Evolutionary conservation across 2,797 vertebrate species (phyloP).

Genomic region (Myioborus miniatus): DNA sequence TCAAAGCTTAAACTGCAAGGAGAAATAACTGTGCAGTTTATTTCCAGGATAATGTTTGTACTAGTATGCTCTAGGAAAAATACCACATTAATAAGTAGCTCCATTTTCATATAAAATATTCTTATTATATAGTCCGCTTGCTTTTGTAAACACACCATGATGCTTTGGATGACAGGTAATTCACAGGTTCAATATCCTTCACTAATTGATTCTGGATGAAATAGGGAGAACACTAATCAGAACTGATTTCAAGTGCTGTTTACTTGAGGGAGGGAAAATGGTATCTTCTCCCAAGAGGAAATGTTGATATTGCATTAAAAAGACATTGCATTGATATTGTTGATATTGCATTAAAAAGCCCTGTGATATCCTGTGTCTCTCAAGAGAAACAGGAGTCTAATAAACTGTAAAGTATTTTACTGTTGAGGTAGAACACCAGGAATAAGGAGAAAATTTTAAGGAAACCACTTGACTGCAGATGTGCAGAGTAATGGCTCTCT

Average conservation of each 20-base stretch:
- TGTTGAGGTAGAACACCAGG: constrained; percentile 30
- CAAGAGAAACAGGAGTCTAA: constrained; percentile 36
- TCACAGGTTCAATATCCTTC: constrained; percentile 71
- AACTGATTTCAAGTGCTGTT: constrained; percentile 72
- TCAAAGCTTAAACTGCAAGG: background rate
- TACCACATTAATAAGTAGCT: constrained; percentile 32
- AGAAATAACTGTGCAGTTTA: background rate
- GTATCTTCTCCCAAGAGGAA: constrained; percentile 29
- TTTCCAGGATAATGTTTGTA: constrained; percentile 19
- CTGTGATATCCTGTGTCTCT: constrained; percentile 24
- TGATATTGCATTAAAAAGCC: constrained; percentile 55
- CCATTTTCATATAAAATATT: constrained; percentile 44
- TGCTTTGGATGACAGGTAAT: constrained; percentile 66
- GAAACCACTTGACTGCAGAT: constrained; percentile 5
- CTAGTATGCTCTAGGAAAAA: background rate
- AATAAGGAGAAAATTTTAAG: constrained; percentile 41
- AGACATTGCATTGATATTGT: background rate
- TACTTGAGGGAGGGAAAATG: constrained; percentile 62
- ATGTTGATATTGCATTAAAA: constrained; percentile 51
- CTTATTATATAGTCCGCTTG: constrained; percentile 49
- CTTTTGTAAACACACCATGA: constrained; percentile 61
- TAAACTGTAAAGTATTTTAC: constrained; percentile 34
- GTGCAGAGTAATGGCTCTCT: background rate
- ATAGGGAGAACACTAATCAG: constrained; percentile 67
- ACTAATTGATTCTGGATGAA: constrained; percentile 75